These are phyloP conservation scores for Hypomesus transpacificus DNA, from an alignment of 2,113 vertebrate species.

Conservation along the genomic window DNA sequence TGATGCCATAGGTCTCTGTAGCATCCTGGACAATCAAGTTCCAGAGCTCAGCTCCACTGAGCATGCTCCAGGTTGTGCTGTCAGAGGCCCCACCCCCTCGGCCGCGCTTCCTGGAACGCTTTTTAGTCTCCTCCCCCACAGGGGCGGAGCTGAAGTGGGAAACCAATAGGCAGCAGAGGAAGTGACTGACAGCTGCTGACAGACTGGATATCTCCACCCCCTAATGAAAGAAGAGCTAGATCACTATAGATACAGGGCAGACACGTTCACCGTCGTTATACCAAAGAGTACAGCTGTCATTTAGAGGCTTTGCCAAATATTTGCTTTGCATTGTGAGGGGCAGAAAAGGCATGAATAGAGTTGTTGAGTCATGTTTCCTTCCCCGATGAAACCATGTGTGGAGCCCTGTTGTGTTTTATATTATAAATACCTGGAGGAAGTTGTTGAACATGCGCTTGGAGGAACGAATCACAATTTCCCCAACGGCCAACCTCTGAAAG, in stretches of 20 bases:
- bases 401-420: not conserved
- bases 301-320: too few species aligned
- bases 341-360: not conserved
- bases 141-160: slow-evolving; percentile 64
- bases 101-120: slow-evolving; percentile 71
- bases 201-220: slow-evolving; percentile 72
- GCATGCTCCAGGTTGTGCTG: slow-evolving; percentile 66
- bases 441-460: slow-evolving; percentile 69
- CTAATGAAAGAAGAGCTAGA: slow-evolving; percentile 46
- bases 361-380: not conserved
- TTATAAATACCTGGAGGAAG: slow-evolving; percentile 72
- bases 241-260: not conserved
- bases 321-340: not conserved
- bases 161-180: slow-evolving; percentile 77
- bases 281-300: not conserved
- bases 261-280: too few species aligned
- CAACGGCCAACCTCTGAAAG: slow-evolving; percentile 63
- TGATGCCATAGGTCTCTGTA: slow-evolving; percentile 68
- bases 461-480: slow-evolving; percentile 72
- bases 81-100: slow-evolving; percentile 62
- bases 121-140: slow-evolving; percentile 70
- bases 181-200: slow-evolving; percentile 76
- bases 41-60: slow-evolving; percentile 74
- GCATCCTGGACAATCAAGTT: slow-evolving; percentile 72
- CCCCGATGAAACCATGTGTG: not conserved